Base-by-base conservation (phyloP, 2,113 vertebrate species). In the Columbina picui region DNA sequence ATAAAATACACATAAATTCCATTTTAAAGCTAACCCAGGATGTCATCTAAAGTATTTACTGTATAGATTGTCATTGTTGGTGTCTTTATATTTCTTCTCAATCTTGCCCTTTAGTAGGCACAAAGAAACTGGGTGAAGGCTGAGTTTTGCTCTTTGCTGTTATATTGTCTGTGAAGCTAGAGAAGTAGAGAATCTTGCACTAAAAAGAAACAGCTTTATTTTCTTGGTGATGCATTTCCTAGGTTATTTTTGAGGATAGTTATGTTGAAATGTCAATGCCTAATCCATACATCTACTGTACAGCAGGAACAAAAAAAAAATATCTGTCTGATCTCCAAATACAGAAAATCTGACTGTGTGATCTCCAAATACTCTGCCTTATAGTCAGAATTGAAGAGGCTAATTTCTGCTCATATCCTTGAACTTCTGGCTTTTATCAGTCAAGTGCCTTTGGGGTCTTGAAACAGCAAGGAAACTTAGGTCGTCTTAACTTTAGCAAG, bases 71-170 rank as follows among this genome's bases (percentile, higher is more conserved):
- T n/a, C 29, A 64, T 32, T 93, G 32, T 55, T 94, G 41, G 21
- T 75, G 36, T 47, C 69, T 90, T 85, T 86, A 19, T 60, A 79
- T 74, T 75, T 88, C 71, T 91, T 71, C 59, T 77, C 36, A 52
- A 4, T 86, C 75, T 84, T 90, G 74, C 38, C 91, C 76, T 96
- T 93, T 94, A 63, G 50, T 52, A 47, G 75, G 59, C 93, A 81
- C 57, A 95, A 93, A 95, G 80, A 82, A 88, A 29, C 27, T 57
- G 50, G 36, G 7, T 5, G 4, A 88, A 89, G 38, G 12, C 45
- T 71, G 39, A 84, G 16, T 84, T 87, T 56, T 91, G 65, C 65
- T 90, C 47, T 92, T 91, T 93, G 45, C 39, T 71, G n/a, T 12
- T 82, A 16, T 68, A 36, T 76, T 87, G 53, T 29, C 63, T 2